Percentiles rank a stretch among this genome's conserved stretches.
Conservation (phyloP, 1,140 invertebrate genomes). For the Octopus sinensis region DNA sequence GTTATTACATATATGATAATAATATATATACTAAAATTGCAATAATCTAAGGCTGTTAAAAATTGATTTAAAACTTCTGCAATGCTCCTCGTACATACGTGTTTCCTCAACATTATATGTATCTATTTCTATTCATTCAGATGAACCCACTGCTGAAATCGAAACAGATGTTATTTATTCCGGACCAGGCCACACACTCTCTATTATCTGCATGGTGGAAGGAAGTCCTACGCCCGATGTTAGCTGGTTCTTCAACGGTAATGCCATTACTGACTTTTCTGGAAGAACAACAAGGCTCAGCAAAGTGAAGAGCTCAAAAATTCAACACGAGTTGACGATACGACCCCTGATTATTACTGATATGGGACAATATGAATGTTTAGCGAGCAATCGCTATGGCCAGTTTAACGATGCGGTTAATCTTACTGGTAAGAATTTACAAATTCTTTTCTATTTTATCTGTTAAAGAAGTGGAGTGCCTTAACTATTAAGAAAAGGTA, state of each 20-base stretch:
- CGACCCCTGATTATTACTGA: neutral
- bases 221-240: neutral
- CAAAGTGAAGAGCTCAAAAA: neutral
- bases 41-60: too few species aligned
- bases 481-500: too few species aligned
- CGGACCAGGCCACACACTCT: neutral
- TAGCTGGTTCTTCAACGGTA: neutral
- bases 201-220: neutral
- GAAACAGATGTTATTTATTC: neutral
- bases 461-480: too few species aligned
- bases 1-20: too few species aligned
- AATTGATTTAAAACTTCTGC: too few species aligned
- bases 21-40: too few species aligned
- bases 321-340: neutral
- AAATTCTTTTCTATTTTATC: too few species aligned
- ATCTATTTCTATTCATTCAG: neutral
- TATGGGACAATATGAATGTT: conserved; percentile 1
- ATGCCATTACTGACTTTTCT: neutral
- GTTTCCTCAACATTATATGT: too few species aligned
- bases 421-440: neutral
- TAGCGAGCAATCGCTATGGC: neutral
- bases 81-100: too few species aligned
- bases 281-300: neutral
- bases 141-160: neutral
- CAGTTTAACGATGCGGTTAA: neutral